Percentiles rank a stretch among this genome's conserved stretches.
Evolutionary conservation across 2,113 vertebrate genomes (phyloP).

Genomic region (Colossoma macropomum): DNA sequence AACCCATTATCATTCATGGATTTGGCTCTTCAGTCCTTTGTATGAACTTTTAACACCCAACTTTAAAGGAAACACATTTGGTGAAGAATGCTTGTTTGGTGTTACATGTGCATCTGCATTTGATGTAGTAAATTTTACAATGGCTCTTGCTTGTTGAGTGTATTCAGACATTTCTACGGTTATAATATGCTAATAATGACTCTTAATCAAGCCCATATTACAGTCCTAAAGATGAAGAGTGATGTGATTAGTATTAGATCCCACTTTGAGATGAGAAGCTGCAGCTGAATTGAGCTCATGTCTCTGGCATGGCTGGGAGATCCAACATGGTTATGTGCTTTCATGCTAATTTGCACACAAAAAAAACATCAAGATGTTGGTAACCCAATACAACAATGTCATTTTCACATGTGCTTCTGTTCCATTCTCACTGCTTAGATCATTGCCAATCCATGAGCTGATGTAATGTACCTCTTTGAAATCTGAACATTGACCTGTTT

Average conservation of each 20-base stretch:
- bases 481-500: slow-evolving; percentile 50
- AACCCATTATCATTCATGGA: no score
- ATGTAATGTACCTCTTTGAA: slow-evolving; percentile 49
- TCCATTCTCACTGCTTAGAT: slow-evolving; percentile 50
- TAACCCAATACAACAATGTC: slow-evolving; percentile 45
- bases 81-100: no score
- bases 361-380: slow-evolving; percentile 31
- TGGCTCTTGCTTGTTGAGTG: not conserved
- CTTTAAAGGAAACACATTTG: no score
- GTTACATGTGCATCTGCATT: no score
- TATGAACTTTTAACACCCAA: no score
- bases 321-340: slow-evolving; percentile 46
- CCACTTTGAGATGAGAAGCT: not conserved
- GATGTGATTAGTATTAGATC: not conserved
- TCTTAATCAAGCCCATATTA: not conserved
- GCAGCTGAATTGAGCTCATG: slow-evolving; percentile 58
- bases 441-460: slow-evolving; percentile 31
- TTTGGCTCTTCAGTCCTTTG: no score
- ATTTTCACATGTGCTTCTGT: slow-evolving; percentile 48
- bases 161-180: not conserved
- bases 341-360: slow-evolving; percentile 25
- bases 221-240: not conserved
- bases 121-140: no score
- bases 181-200: not conserved
- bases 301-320: slow-evolving; percentile 43